Base-by-base conservation (phyloP, 2,113 vertebrate genomes). In the Mesitornis unicolor region DNA sequence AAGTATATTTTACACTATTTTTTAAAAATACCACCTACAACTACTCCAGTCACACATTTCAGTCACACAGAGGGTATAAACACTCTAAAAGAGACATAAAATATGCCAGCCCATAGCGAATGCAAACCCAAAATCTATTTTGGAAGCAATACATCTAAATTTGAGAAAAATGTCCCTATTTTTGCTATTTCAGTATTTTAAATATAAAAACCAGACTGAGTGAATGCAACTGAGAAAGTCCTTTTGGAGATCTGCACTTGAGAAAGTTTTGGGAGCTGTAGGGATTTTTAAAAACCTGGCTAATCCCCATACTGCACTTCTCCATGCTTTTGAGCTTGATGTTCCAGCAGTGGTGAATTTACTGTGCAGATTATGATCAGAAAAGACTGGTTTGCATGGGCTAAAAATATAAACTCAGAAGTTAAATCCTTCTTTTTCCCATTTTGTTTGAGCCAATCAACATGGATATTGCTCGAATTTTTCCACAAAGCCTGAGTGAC, bases 351-450 rank as follows among this genome's bases (percentile, higher is more conserved):
- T 25, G 74, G 51, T 67, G 38, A 90, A 76, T 4, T 75, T 60
- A 48, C 2, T 36, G 24, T 64, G 10, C 40, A 87, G 33, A 63
- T 79, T 59, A 64, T 47, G 63, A 93, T 83, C 36, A 92, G 33
- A 89, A 63, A 93, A 74, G 13, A 13, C 11, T 45, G 47, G 21
- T 90, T 91, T 92, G 15, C 20, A 67, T 80, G 82, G 60, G 31
- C 82, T 89, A 12, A 38, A 96, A 75, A 47, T 75, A 64, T 26
- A 68, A 96, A 95, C 42, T 83, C 29, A 48, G 67, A 96, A 90
- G 26, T 40, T 2, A 86, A 87, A 80, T 83, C 38, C 14, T 78
- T 11, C 51, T 51, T 93, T 93, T 92, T 28, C 28, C 29, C 12
- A 68, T 71, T 68, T 92, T 56, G 11, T 82, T 93, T 95, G 48